Conservation (phyloP, 2,113 vertebrate species). For the Aspidoscelis tigris region DNA sequence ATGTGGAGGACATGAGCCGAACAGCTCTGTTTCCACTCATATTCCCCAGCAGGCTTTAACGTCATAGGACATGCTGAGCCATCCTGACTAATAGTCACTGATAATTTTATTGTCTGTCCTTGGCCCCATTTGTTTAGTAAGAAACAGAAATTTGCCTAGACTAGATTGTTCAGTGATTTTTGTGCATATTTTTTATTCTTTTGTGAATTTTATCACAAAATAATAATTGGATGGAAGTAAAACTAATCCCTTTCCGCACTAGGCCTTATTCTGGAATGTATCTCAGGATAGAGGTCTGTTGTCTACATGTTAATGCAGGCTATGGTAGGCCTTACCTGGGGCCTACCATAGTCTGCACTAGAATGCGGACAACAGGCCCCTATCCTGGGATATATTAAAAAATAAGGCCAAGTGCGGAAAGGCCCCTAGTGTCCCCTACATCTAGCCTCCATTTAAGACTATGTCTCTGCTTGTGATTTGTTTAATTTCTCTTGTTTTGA, state of each 20-base stretch:
- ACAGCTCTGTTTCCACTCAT: too few relatives aligned
- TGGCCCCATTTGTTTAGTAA: not conserved
- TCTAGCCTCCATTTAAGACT: conserved; percentile 61
- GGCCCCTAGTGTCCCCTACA: not conserved
- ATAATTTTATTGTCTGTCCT: not conserved
- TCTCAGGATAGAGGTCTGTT: too few relatives aligned
- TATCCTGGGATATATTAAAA: too few relatives aligned
- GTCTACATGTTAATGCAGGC: too few relatives aligned
- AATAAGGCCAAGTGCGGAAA: too few relatives aligned
- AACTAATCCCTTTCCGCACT: not conserved
- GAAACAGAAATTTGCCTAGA: not conserved
- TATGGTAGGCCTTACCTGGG: too few relatives aligned
- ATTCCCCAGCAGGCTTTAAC: too few relatives aligned
- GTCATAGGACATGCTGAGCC: not conserved
- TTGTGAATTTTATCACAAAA: not conserved
- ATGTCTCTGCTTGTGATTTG: conserved; percentile 9
- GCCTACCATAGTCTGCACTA: too few relatives aligned
- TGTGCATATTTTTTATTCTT: conserved; percentile 9
- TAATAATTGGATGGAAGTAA: not conserved
- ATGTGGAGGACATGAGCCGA: too few relatives aligned
- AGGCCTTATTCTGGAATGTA: too few relatives aligned
- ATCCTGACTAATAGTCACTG: too few relatives aligned
- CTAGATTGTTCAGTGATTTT: conserved; percentile 6
- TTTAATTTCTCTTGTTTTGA: not conserved
- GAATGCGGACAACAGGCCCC: too few relatives aligned